Evolutionary conservation across 2,888 invertebrate genomes (phyloP), one percentile per base, ranked within the genome.

Genomic region (Drosophila affinis): DNA sequence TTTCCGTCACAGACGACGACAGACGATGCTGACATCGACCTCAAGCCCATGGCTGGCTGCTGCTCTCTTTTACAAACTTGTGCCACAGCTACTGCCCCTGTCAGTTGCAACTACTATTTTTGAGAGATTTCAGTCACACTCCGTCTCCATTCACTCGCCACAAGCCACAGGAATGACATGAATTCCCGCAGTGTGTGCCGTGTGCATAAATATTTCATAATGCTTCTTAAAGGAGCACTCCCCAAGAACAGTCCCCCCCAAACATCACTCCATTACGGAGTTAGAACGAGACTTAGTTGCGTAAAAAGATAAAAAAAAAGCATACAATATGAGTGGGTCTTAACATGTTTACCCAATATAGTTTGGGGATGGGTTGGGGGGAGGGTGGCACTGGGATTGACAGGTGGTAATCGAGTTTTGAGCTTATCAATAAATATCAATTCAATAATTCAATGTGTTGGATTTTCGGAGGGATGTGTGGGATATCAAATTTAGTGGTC

Each of bases 151-250:
- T 12, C 39, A 39, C 61, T 47, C 48, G 12, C 18, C 46, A 27
- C 21, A 24, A 46, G 27, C 45, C 44, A 49, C 71, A 70, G 51
- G 45, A 73, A 47, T 62, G 62, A 63, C 54, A 62, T 61, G 72
- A 51, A 77, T 71, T 77, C 81, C 89, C 89, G 83, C 83, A 84
- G 67, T 84, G 83, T 81, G 64, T 84, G 83, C 81, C 58, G 79
- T 65, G 58, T 72, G 72, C 87, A 88, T 83, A 84, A 88, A 83
- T 83, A 88, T 88, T 83, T 83, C 72, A 83, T 78, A 72, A 87
- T 76, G 78, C 78, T 84, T 76, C 78, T 59, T 67, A 72, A 10
- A 9, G 48, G 55, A 34, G 32, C 44, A 18, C 34, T 17, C 12
- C 29, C 61, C 45, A 9, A 44, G 14, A 18, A 70, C 57, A 49